Base-by-base conservation (phyloP, 2,888 invertebrate genomes). In the Coenonympha glycerion region DNA sequence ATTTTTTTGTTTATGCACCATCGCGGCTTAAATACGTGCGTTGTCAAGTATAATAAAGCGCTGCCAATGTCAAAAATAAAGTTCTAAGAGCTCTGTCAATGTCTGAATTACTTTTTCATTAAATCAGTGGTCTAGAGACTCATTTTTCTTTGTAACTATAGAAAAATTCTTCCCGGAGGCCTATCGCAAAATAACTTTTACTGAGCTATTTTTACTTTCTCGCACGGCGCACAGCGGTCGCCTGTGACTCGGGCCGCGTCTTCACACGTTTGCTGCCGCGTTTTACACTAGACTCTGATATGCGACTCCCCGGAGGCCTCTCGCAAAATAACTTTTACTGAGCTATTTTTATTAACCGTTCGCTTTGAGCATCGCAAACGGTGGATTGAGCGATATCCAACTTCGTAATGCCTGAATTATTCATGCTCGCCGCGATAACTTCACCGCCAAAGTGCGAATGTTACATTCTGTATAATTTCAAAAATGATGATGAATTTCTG, bases 141-240 rank as follows among this genome's bases (percentile, higher is more conserved):
- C n/a, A n/a, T n/a, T n/a, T n/a, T n/a, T n/a, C n/a, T n/a, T n/a
- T n/a, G n/a, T n/a, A n/a, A n/a, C n/a, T n/a, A n/a, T n/a, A n/a
- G n/a, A n/a, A n/a, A n/a, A n/a, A n/a, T n/a, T 63, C 69, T 73
- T 68, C 76, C 79, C 50, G 42, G 74, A 68, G 80, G 76, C 73
- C 77, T 70, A 68, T 69, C 69, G 71, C 76, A 74, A 75, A 79
- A 80, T 82, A 83, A 79, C 79, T 80, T 73, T 71, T 76, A 78
- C 71, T 74, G 73, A 69, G 79, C 79, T 80, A 82, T 83, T 81
- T 83, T 82, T 82, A 81, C n/a, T n/a, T n/a, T n/a, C n/a, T n/a
- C n/a, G n/a, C n/a, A n/a, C n/a, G n/a, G n/a, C n/a, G n/a, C n/a
- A n/a, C n/a, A n/a, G n/a, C n/a, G n/a, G 4, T n/a, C 39, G 47